Conservation (phyloP, 2,113 vertebrate genomes). For the Echinops telfairi region DNA sequence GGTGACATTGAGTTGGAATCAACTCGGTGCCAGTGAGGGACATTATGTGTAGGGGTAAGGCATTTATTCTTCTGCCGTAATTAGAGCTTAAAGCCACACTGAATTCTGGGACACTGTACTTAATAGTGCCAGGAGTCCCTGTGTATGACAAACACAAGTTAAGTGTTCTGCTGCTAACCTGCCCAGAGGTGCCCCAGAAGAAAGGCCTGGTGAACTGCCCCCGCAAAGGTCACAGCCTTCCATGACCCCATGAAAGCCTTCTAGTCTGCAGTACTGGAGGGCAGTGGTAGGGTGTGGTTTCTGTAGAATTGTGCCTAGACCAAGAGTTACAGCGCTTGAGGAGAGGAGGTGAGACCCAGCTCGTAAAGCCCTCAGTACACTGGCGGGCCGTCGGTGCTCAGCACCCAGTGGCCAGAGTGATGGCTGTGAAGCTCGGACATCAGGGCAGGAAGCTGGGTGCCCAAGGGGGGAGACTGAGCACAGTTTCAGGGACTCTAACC, state of each 20-base stretch:
- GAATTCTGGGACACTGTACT: background rate
- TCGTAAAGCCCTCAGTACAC: background rate
- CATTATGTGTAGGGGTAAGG: conserved; percentile 1
- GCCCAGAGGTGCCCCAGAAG: background rate
- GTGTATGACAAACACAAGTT: background rate
- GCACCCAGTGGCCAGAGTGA: background rate
- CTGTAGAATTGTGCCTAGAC: background rate
- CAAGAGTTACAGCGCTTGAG: background rate
- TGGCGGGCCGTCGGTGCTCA: background rate
- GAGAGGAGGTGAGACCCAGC: background rate
- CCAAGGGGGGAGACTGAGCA: conserved; percentile 5
- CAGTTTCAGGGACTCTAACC: background rate
- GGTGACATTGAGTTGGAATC: too few species aligned
- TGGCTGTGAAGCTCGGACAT: background rate
- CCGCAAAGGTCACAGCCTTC: background rate
- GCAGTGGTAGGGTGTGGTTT: background rate
- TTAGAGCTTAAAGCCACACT: background rate
- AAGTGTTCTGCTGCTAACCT: background rate
- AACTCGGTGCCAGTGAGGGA: too few species aligned
- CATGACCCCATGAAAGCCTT: background rate
- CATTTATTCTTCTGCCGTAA: background rate
- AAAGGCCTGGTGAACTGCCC: background rate
- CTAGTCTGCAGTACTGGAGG: background rate
- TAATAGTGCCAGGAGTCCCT: background rate
- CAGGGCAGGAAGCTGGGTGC: background rate